Base-by-base conservation (phyloP, 2,113 vertebrate species). In the Irena cyanogastra region DNA sequence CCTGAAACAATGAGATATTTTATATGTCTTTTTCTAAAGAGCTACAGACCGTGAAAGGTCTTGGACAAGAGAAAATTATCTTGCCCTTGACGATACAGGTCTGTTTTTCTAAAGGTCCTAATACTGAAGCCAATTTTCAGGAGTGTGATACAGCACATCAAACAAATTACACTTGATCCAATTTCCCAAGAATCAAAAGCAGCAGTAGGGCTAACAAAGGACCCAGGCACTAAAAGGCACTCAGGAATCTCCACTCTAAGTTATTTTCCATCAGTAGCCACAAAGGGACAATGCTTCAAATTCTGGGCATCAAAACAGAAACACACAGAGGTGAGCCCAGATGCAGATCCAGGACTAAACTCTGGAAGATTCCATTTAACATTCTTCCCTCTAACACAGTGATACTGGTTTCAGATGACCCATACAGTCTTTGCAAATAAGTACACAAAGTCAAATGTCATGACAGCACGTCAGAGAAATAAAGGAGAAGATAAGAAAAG, bases 1-100 rank as follows among this genome's bases (percentile, higher is more conserved):
- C 22, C 26, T 64, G 47, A 79, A 87, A 20, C 28, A 68, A 24
- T 0, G 0, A 60, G 17, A 0, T 41, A 33, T 44, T 28, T 28
- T 10, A 5, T 10, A n/a, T 3, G 3, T 39, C 22, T n/a, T 49
- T 72, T 60, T 61, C 31, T 10, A 35, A 68, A 41, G 2, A 47
- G 14, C 19, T 69, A 60, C 45, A 60, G 22, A 60, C 18, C 41
- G 15, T 16, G 49, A 79, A 71, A 68, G 26, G n/a, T 70, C 54
- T 31, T 44, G 10, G 13, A 28, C 11, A 27, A 69, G 24, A 45
- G 13, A 61, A 70, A 42, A 86, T 22, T 49, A 47, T 44, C 79
- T 82, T 59, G 47, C 42, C 21, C 35, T 42, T 45, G 23, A 44
- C n/a, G 54, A 88, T 18, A 17, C 41, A 93, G 39, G 28, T 76